A percentile compares a stretch with the other conserved stretches of the same genome.
Conservation (phyloP, 2,888 invertebrate genomes). For the Drosophila lacicola region DNA sequence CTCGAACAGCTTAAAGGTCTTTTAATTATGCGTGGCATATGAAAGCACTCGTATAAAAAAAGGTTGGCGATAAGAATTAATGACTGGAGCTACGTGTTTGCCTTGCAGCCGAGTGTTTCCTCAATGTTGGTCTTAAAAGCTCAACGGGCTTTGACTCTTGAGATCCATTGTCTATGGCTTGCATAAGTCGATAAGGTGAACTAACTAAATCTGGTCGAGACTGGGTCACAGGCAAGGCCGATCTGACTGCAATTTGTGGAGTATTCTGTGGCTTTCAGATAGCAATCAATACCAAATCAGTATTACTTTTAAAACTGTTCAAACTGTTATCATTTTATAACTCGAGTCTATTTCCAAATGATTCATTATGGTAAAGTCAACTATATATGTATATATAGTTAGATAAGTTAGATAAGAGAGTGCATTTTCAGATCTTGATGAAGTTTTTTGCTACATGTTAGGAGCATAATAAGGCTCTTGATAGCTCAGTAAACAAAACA, state of each 20-base stretch:
- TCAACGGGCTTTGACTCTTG: slow-evolving; percentile 5
- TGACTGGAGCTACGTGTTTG: slow-evolving; percentile 4
- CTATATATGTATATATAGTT: background rate
- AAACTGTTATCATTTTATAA: slow-evolving; percentile 17
- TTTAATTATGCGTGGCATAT: background rate
- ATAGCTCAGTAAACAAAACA: too few relatives aligned
- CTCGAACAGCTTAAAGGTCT: slow-evolving; percentile 13
- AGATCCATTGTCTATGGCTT: slow-evolving; percentile 8
- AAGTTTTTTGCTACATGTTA: too few relatives aligned
- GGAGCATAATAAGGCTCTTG: too few relatives aligned
- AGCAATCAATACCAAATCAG: background rate
- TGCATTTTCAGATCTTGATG: too few relatives aligned
- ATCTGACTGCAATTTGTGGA: background rate
- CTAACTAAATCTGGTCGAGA: slow-evolving; percentile 32
- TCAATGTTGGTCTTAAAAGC: slow-evolving; percentile 1
- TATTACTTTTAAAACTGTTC: slow-evolving; percentile 1
- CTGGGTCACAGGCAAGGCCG: slow-evolving; percentile 36
- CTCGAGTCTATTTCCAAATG: background rate
- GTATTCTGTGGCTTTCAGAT: slow-evolving; percentile 1
- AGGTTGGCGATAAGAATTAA: slow-evolving; percentile 4
- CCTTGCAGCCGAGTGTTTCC: slow-evolving; percentile 1
- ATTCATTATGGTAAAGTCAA: background rate
- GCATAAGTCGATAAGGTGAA: slow-evolving; percentile 28
- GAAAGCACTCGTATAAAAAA: background rate
- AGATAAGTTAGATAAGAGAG: too few relatives aligned